phyloP scores from a whole-genome alignment of 1,140 invertebrate species.

The Drosophila biarmipes region DNA sequence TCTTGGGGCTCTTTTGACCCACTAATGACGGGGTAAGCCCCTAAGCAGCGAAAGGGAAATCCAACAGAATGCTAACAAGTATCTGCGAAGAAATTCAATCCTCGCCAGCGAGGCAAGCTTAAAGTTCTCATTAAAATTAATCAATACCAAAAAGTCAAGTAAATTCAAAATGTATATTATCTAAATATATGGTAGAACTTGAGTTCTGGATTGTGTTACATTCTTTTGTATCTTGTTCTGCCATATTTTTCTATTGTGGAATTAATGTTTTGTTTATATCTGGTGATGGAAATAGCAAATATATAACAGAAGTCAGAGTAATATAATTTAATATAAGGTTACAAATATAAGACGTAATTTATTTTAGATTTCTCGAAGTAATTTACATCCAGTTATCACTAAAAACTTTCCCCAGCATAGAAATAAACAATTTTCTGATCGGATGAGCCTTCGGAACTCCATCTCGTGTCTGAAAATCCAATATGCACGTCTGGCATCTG shows the following conservation, averaged over 20 bases:
- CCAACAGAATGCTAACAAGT: conserved; percentile 25
- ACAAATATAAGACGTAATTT: no score
- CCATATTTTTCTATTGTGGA: no score
- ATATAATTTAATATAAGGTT: no score
- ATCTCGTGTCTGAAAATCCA: conserved; percentile 10
- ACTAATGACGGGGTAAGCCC: conserved; percentile 47
- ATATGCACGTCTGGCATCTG: conserved; percentile 33
- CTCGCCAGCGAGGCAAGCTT: background rate
- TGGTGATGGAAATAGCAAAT: no score
- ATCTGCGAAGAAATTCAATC: conserved; percentile 1
- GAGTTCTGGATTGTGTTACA: background rate
- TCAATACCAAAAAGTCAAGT: background rate
- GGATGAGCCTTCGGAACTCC: conserved; percentile 7
- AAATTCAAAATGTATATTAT: background rate
- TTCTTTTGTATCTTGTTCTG: no score
- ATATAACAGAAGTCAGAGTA: no score
- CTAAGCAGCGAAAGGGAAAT: conserved; percentile 40
- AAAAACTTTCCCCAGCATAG: no score
- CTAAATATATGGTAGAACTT: background rate
- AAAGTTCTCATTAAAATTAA: background rate
- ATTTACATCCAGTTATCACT: no score
- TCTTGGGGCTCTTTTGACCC: conserved; percentile 22
- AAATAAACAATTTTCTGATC: background rate
- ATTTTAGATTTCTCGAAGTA: no score
- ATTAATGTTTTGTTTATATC: no score